Evolutionary conservation across 2,797 vertebrate genomes (phyloP).

Genomic region (Sternarchorhynchus goeldii): DNA sequence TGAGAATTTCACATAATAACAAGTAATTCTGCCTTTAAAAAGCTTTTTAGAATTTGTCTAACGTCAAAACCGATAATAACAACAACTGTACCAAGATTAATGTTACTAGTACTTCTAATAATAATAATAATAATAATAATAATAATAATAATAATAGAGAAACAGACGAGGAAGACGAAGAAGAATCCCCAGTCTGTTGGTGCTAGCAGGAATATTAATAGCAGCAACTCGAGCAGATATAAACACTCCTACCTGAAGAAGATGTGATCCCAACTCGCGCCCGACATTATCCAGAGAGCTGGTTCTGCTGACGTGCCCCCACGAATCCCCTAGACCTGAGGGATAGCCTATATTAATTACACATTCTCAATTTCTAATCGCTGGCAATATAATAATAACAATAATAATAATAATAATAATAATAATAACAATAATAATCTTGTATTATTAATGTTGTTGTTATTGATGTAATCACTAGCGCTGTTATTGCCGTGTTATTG

Average conservation of each 20-base stretch:
- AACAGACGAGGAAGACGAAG: neutral
- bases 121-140: slow-evolving; percentile 20
- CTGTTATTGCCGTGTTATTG: too few species aligned
- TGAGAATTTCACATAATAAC: too few species aligned
- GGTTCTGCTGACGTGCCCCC: slow-evolving; percentile 90
- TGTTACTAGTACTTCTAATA: neutral
- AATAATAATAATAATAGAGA: slow-evolving; percentile 4
- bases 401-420: neutral
- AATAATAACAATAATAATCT: neutral
- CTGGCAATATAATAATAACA: neutral
- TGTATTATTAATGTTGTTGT: neutral
- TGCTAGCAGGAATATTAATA: too few species aligned
- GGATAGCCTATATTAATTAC: slow-evolving; percentile 5
- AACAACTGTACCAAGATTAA: neutral
- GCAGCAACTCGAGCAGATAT: neutral
- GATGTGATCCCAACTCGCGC: slow-evolving; percentile 91
- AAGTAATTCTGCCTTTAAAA: neutral
- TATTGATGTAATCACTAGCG: neutral
- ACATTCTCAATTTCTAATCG: neutral
- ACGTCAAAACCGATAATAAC: too few species aligned
- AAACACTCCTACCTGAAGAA: slow-evolving; percentile 85
- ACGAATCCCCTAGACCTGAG: slow-evolving; percentile 93
- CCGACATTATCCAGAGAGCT: slow-evolving; percentile 89
- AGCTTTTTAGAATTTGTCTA: neutral
- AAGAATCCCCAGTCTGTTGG: neutral